Evolutionary conservation across 2,888 invertebrate species (phyloP).

Genomic region (Limnephilus marmoratus): DNA sequence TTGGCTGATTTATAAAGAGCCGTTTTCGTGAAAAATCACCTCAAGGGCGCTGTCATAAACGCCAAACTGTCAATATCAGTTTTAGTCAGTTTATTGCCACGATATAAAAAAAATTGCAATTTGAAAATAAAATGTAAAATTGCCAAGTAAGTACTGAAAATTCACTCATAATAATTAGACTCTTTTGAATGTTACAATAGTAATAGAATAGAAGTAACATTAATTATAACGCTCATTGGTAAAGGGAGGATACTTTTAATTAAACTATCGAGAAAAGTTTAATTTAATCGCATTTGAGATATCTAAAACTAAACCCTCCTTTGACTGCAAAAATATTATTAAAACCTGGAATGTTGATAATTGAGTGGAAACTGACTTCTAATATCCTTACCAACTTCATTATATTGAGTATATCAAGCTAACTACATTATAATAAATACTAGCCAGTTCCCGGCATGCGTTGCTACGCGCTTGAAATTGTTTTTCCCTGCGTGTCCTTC

Average conservation of each 20-base stretch:
- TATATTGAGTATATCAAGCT: not conserved
- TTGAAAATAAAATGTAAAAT: too few relatives aligned
- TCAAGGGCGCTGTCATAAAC: too few relatives aligned
- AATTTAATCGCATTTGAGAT: slow-evolving; percentile 30
- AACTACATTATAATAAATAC: too few relatives aligned
- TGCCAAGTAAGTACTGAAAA: not conserved
- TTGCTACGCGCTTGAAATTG: too few relatives aligned
- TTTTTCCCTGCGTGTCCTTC: too few relatives aligned
- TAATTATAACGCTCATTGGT: slow-evolving; percentile 8
- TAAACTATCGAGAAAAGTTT: not conserved
- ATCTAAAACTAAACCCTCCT: not conserved
- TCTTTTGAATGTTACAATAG: not conserved
- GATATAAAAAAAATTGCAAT: too few relatives aligned
- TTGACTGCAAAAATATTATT: not conserved
- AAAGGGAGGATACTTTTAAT: slow-evolving; percentile 15
- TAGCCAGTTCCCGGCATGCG: too few relatives aligned
- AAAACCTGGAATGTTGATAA: too few relatives aligned
- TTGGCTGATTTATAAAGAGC: too few relatives aligned
- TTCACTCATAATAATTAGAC: not conserved
- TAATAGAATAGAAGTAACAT: not conserved
- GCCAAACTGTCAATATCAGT: too few relatives aligned
- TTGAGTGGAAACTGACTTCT: not conserved
- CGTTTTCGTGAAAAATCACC: too few relatives aligned
- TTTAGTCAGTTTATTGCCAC: too few relatives aligned
- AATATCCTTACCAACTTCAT: not conserved